Base-by-base conservation (phyloP, 2,888 invertebrate species). In the Salticus scenicus region DNA sequence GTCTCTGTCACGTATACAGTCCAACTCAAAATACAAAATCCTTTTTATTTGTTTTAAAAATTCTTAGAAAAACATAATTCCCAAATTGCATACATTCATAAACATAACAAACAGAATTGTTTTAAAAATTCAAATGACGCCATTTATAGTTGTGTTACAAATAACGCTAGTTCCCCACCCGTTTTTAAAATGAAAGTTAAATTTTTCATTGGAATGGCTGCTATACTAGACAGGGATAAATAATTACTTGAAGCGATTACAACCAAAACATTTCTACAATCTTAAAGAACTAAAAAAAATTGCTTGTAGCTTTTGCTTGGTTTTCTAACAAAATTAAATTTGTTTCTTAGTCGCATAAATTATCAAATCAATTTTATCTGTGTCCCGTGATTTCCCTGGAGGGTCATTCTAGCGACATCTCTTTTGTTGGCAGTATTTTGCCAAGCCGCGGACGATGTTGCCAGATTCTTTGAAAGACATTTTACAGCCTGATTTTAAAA, bases 361-460 rank as follows among this genome's bases (percentile, higher is more conserved):
- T 84, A 84, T 84, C 83, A 84, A 84, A 84, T 84, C 83, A 84
- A 84, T 84, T 84, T 84, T 77, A 84, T 84, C 83, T 84, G 83
- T 78, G 42, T 20, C 71, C 83, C 67, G 83, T 84, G 83, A 84
- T 84, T 84, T 84, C 83, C 83, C 83, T 24, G 10, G 83, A 27
- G 83, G 57, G 73, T 77, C 73, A 84, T 84, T 84, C 57, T 31
- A 41, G 76, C 72, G 77, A 84, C 83, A 73, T 77, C 75, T 71
- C 75, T 75, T 76, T 72, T 51, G 70, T 71, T 70, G 63, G 30
- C 77, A 72, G 67, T 57, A 71, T 28, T 69, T 69, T 75, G 12
- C 69, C 66, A 42, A 69, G 73, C 41, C 63, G 27, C 12, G 47
- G 63, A 73, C 67, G 73, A 72, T 31, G 81, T 70, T 84, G 83